Conservation (phyloP, 2,888 invertebrate genomes). For the Cosmia trapezina region DNA sequence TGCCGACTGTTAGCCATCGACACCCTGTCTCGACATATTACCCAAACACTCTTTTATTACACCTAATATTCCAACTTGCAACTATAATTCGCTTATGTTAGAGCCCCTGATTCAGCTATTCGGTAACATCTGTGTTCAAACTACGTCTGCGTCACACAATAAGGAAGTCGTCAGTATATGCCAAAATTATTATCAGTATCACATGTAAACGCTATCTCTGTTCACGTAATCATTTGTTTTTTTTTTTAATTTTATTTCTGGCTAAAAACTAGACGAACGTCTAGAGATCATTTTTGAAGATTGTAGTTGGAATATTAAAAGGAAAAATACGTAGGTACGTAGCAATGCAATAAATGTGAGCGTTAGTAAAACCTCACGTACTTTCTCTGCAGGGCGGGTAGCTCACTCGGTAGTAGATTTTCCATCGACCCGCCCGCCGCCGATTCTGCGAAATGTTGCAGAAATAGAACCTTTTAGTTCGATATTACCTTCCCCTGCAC, state of each 20-base stretch:
- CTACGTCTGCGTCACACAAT: conserved; percentile 55
- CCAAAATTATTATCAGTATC: conserved; percentile 64
- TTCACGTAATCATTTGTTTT: conserved; percentile 50
- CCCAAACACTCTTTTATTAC: conserved; percentile 37
- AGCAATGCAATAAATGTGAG: not conserved
- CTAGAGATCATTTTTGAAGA: not conserved
- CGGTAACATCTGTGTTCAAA: conserved; percentile 34
- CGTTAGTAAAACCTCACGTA: conserved; percentile 17
- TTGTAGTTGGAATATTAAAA: not conserved
- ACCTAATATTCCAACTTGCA: conserved; percentile 9
- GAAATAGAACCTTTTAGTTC: conserved; percentile 48
- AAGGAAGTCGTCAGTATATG: conserved; percentile 61
- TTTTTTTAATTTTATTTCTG: conserved; percentile 27
- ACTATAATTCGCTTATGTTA: not conserved
- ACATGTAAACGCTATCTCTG: conserved; percentile 53
- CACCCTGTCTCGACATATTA: conserved; percentile 49
- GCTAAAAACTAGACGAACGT: conserved; percentile 2
- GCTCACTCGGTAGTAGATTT: conserved; percentile 23
- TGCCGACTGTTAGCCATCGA: conserved; percentile 60
- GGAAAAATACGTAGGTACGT: not conserved
- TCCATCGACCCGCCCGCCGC: conserved; percentile 21
- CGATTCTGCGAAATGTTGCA: conserved; percentile 31
- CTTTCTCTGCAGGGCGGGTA: not conserved
- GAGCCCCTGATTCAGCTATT: conserved; percentile 1
- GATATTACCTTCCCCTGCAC: conserved; percentile 18